Conservation (phyloP, 2,113 vertebrate genomes). For the Crypturellus undulatus region DNA sequence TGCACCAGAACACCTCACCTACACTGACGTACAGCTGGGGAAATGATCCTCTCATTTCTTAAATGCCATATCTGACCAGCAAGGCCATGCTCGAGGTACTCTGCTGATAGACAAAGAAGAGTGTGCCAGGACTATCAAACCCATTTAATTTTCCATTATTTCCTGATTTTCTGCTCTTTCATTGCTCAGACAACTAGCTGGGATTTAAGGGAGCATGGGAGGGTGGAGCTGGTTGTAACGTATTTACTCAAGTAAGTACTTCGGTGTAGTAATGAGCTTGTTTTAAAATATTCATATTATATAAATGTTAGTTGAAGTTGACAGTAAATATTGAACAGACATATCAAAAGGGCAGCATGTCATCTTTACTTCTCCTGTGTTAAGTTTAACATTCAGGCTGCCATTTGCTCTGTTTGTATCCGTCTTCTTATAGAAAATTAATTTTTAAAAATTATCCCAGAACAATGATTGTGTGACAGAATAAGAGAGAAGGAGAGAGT, state of each 20-base stretch:
- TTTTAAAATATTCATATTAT: slow-evolving; percentile 70
- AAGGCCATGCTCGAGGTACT: background rate
- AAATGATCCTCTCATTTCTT: slow-evolving; percentile 40
- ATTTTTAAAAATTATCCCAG: background rate
- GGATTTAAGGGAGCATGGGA: slow-evolving; percentile 13
- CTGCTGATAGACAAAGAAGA: slow-evolving; percentile 41
- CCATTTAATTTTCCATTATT: slow-evolving; percentile 52
- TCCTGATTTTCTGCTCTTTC: slow-evolving; percentile 23
- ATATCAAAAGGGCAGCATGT: slow-evolving; percentile 48
- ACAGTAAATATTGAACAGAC: slow-evolving; percentile 60
- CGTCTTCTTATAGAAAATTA: slow-evolving; percentile 35
- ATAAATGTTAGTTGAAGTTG: slow-evolving; percentile 59
- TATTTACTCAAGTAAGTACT: slow-evolving; percentile 60
- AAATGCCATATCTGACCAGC: slow-evolving; percentile 31
- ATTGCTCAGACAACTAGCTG: background rate
- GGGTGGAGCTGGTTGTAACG: background rate
- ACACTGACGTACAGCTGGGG: slow-evolving; percentile 46
- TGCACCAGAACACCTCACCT: slow-evolving; percentile 51
- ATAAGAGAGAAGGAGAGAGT: background rate
- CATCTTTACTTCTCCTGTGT: background rate
- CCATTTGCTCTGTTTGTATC: slow-evolving; percentile 15
- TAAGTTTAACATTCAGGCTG: background rate
- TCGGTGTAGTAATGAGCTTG: slow-evolving; percentile 17
- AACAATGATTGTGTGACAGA: background rate
- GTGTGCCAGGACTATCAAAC: slow-evolving; percentile 15